Conservation (phyloP, 1,140 invertebrate species). For the Drosophila lacteicornis region DNA sequence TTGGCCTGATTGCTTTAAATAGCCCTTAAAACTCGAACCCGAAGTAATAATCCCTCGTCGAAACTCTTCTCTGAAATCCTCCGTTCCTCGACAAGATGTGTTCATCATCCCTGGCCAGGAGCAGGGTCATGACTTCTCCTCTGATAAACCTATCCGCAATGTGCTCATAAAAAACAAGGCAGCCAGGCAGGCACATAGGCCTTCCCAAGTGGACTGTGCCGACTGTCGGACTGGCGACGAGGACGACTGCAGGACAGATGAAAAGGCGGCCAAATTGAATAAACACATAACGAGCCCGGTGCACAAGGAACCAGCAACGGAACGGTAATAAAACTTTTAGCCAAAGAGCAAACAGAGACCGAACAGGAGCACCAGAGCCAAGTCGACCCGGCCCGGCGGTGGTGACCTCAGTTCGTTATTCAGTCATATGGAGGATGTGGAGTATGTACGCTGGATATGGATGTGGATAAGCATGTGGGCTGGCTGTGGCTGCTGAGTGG, state of each 20-base stretch:
- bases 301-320: conserved; percentile 52
- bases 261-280: conserved; percentile 68
- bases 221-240: not conserved
- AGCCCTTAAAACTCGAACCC: not conserved
- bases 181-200: conserved; percentile 35
- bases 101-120: conserved; percentile 12
- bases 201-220: conserved; percentile 31
- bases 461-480: conserved; percentile 5
- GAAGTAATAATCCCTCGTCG: not conserved
- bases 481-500: conserved; percentile 25
- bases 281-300: conserved; percentile 79
- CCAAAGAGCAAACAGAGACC: conserved; percentile 51
- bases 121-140: conserved; percentile 10
- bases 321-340: conserved; percentile 83
- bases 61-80: not conserved
- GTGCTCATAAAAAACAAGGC: conserved; percentile 53
- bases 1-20: not conserved
- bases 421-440: conserved; percentile 18
- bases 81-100: not conserved
- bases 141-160: conserved; percentile 66
- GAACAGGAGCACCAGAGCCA: conserved; percentile 10
- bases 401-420: conserved; percentile 73
- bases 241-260: conserved; percentile 30
- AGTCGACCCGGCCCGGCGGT: conserved; percentile 48
- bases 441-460: conserved; percentile 17